Percentiles rank a stretch among this genome's conserved stretches.
Conservation (phyloP, 1,140 invertebrate genomes). For the Nautilus pompilius region DNA sequence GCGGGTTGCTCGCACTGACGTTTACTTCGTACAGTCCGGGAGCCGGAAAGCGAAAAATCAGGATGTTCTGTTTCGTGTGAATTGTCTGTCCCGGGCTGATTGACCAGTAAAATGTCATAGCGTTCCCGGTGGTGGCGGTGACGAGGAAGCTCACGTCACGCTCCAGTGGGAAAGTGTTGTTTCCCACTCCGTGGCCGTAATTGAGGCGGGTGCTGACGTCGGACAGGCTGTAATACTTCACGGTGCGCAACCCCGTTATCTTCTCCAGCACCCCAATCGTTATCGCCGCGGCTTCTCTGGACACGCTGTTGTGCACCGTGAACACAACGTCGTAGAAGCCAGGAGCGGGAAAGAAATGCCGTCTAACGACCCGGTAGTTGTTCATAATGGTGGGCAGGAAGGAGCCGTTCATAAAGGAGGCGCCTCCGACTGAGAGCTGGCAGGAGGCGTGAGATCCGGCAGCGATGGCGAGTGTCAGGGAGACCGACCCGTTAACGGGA, state of each 20-base stretch:
- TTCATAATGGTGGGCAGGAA: constrained; percentile 5
- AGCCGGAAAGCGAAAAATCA: constrained; percentile 12
- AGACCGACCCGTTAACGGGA: constrained; percentile 10
- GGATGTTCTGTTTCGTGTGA: neutral
- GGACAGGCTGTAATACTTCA: constrained; percentile 17
- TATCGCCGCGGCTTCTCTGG: neutral
- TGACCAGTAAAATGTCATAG: constrained; percentile 22
- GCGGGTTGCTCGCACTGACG: constrained; percentile 26
- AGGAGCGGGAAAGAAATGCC: constrained; percentile 11
- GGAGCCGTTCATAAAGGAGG: neutral
- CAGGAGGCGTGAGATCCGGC: constrained; percentile 21
- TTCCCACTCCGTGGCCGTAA: constrained; percentile 16
- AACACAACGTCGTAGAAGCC: constrained; percentile 18
- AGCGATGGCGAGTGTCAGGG: constrained; percentile 15
- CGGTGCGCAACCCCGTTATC: constrained; percentile 17
- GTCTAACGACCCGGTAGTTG: constrained; percentile 6
- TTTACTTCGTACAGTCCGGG: constrained; percentile 12
- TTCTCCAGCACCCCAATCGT: constrained; percentile 21
- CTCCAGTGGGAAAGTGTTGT: constrained; percentile 23
- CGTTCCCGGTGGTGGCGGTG: constrained; percentile 19
- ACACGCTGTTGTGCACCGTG: constrained; percentile 16
- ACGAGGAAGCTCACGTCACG: constrained; percentile 19
- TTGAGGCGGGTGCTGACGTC: constrained; percentile 16
- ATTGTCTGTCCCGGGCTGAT: constrained; percentile 16
- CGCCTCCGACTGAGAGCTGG: constrained; percentile 14